Conservation (phyloP, 2,113 vertebrate species). For the Cettia cetti region DNA sequence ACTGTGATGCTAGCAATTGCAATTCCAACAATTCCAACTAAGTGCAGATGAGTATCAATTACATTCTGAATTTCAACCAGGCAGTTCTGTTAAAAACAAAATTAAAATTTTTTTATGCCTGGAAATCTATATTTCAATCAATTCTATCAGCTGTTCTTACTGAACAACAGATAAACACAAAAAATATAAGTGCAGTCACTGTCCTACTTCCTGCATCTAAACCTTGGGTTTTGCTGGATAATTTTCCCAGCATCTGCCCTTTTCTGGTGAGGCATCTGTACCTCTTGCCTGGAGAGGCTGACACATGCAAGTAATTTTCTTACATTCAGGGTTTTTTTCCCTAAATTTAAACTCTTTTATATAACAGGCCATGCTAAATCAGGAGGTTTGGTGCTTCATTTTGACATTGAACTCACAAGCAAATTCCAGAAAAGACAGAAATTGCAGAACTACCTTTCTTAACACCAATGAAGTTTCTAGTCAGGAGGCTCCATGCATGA, state of each 20-base stretch:
- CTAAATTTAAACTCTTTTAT: not conserved
- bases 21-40: conserved; percentile 91
- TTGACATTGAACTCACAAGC: not conserved
- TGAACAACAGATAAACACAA: not conserved
- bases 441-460: not conserved
- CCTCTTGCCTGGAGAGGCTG: not conserved
- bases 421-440: not conserved
- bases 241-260: not conserved
- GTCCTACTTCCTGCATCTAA: not conserved
- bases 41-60: conserved; percentile 84
- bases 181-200: not conserved
- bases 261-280: not conserved
- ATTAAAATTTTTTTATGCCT: not conserved
- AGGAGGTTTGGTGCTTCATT: not conserved
- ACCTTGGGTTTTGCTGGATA: not conserved
- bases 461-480: not conserved
- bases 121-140: not conserved
- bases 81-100: conserved; percentile 80
- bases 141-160: not conserved
- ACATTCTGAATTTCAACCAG: conserved; percentile 81
- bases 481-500: not conserved
- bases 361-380: not conserved
- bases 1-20: conserved; percentile 93
- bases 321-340: not conserved
- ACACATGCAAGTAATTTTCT: not conserved